Percentiles rank a stretch among this genome's conserved stretches.
Evolutionary conservation across 2,888 invertebrate genomes (phyloP).

Genomic region (Drosophila kambysellisi): DNA sequence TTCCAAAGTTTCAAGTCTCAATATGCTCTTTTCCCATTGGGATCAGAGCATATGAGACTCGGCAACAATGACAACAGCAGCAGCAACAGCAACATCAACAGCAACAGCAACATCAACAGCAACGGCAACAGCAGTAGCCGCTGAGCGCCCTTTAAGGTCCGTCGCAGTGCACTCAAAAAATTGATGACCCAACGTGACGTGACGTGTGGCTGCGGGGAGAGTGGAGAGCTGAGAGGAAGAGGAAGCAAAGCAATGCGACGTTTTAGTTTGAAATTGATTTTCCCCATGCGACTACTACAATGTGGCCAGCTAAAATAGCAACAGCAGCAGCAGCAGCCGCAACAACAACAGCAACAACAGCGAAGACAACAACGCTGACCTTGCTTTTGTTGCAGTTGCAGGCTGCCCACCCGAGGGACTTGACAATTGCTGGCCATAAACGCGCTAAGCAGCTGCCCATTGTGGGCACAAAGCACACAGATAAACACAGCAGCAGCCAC

Average conservation of each 20-base stretch:
- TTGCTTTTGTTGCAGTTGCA: slow-evolving; percentile 61
- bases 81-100: slow-evolving; percentile 47
- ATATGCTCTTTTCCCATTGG: neutral
- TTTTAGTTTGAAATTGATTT: slow-evolving; percentile 77
- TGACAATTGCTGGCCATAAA: slow-evolving; percentile 78
- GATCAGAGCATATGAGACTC: slow-evolving; percentile 14
- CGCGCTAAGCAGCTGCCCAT: slow-evolving; percentile 79
- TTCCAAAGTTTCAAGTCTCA: neutral
- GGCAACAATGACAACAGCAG: slow-evolving; percentile 70
- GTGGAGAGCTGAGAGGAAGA: neutral
- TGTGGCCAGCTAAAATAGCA: slow-evolving; percentile 32
- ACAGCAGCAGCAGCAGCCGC: slow-evolving; percentile 12
- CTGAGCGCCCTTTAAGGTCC: slow-evolving; percentile 71
- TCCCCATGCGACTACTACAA: slow-evolving; percentile 66
- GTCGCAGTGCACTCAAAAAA: slow-evolving; percentile 76
- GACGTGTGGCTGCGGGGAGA: slow-evolving; percentile 48
- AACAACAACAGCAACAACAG: slow-evolving; percentile 1
- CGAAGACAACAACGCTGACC: slow-evolving; percentile 59
- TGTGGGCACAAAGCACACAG: slow-evolving; percentile 31
- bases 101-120: slow-evolving; percentile 41
- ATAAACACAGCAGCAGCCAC: slow-evolving; percentile 1
- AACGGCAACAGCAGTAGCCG: slow-evolving; percentile 29
- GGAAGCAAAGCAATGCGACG: slow-evolving; percentile 58
- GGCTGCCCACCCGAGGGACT: slow-evolving; percentile 64
- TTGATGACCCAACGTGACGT: slow-evolving; percentile 82